phyloP scores from a whole-genome alignment of 2,888 invertebrate species.

The Cataglyphis altisquamis region DNA sequence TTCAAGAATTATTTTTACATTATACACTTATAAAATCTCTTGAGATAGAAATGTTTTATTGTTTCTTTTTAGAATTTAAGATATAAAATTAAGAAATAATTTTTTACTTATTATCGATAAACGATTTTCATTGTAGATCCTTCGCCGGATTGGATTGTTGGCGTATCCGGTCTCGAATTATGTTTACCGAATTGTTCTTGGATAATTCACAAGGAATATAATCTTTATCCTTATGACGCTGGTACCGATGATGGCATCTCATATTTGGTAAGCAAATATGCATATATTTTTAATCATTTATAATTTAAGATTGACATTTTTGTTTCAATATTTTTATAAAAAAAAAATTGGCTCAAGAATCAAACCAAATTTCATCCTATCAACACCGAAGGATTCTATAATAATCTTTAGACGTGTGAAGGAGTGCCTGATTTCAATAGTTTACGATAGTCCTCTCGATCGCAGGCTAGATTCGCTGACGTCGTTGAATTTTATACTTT shows the following conservation, averaged over 20 bases:
- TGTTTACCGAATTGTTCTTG: slow-evolving; percentile 97
- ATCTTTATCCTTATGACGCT: slow-evolving; percentile 97
- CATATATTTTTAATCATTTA: not conserved
- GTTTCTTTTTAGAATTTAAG: not conserved
- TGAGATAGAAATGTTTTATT: not conserved
- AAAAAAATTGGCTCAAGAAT: not conserved
- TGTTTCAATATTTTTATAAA: not conserved
- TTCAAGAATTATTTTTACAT: not conserved
- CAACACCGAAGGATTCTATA: slow-evolving; percentile 49
- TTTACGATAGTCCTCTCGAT: slow-evolving; percentile 44
- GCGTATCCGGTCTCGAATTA: slow-evolving; percentile 95
- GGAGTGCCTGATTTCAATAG: slow-evolving; percentile 44
- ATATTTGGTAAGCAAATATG: slow-evolving; percentile 90
- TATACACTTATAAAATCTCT: not conserved
- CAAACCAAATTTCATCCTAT: slow-evolving; percentile 8
- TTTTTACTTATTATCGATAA: not conserved
- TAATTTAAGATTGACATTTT: slow-evolving; percentile 3
- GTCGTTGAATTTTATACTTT: slow-evolving; percentile 31
- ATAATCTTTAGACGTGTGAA: slow-evolving; percentile 51
- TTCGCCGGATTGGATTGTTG: slow-evolving; percentile 99
- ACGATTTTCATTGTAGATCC: slow-evolving; percentile 89
- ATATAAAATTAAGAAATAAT: slow-evolving; percentile 15
- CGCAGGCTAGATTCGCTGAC: slow-evolving; percentile 47
- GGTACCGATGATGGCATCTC: slow-evolving; percentile 97
- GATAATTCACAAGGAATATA: slow-evolving; percentile 93